Conservation (phyloP, 2,113 vertebrate genomes). For the Tenrec ecaudatus region DNA sequence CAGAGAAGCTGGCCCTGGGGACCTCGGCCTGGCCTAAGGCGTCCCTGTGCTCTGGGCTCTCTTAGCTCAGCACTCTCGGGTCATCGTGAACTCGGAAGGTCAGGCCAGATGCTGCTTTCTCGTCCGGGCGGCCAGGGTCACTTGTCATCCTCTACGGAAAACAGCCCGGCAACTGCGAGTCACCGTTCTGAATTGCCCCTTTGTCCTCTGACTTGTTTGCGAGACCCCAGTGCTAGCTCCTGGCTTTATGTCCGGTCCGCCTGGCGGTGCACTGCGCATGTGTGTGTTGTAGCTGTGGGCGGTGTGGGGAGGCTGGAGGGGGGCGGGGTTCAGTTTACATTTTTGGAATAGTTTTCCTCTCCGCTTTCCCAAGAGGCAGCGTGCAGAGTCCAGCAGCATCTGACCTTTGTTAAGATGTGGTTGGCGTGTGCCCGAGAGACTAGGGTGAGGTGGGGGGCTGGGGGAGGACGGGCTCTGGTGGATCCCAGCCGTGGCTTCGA, state of each 20-base stretch:
- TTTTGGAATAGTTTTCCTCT: conserved; percentile 78
- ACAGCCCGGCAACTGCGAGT: neutral
- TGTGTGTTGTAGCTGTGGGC: neutral
- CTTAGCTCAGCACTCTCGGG: neutral
- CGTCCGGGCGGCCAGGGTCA: neutral
- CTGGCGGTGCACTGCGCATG: neutral
- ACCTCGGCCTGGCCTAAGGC: neutral
- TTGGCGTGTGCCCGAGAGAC: neutral
- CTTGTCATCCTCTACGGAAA: neutral
- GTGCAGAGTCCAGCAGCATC: neutral
- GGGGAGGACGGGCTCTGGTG: neutral
- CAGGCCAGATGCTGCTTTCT: no score
- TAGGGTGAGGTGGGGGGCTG: neutral
- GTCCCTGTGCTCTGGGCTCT: neutral
- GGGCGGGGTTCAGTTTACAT: conserved; percentile 61
- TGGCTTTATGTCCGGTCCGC: neutral
- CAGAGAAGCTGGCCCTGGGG: rapidly evolving
- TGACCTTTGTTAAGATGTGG: conserved; percentile 66
- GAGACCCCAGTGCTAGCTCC: neutral
- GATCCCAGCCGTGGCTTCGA: neutral
- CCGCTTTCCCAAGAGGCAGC: conserved; percentile 53
- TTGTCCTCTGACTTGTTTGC: neutral
- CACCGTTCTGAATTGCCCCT: rapidly evolving
- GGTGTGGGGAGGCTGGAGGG: neutral
- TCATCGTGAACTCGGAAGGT: neutral